Evolutionary conservation across 2,797 vertebrate genomes (phyloP), one percentile per base, ranked within the genome.

Genomic region (Falco novaeseelandiae): DNA sequence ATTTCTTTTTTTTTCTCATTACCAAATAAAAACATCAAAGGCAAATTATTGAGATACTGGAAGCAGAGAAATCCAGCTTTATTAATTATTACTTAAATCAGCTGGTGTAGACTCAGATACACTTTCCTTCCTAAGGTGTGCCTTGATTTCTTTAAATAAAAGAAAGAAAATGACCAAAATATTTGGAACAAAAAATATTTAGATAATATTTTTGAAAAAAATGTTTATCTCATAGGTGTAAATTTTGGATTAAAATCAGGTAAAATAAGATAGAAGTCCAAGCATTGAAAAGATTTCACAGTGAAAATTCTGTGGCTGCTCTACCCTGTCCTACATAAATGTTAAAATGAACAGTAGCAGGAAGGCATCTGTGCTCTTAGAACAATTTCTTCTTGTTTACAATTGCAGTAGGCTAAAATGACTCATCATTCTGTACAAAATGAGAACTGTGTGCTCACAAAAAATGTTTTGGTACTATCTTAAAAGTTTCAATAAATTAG

Each of bases 331-430:
- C 71, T 92, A 79, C 63, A 62, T 83, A 95, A 95, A 86, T 55
- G 40, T 85, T 96, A 55, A 83, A 92, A 83, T 72, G 82, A 95
- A 94, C 87, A 93, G 91, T 90, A 94, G 90, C 87, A 94, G 83
- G 74, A 91, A 94, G 74, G 79, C 74, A 81, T 95, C 48, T 82
- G 49, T 93, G 38, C 78, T 96, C 83, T 85, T 77, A 93, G 90
- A 94, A 96, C 90, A 96, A 92, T 88, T 94, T 93, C 86, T 92
- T 96, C 95, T 96, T 94, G 93, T 96, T 97, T 96, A 96, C 94
- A 89, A 65, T 89, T 89, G 80, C 76, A 95, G 66, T 72, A 82
- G 87, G 88, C 38, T 95, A 88, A 92, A 91, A 90, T 95, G 93
- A 96, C 89, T 97, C 95, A 97, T 90, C 0, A 0, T 70, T 94